These are phyloP conservation scores for Acropora tenuis DNA, from an alignment of 64 coral and sea anemone genomes.

Conservation along the genomic window DNA sequence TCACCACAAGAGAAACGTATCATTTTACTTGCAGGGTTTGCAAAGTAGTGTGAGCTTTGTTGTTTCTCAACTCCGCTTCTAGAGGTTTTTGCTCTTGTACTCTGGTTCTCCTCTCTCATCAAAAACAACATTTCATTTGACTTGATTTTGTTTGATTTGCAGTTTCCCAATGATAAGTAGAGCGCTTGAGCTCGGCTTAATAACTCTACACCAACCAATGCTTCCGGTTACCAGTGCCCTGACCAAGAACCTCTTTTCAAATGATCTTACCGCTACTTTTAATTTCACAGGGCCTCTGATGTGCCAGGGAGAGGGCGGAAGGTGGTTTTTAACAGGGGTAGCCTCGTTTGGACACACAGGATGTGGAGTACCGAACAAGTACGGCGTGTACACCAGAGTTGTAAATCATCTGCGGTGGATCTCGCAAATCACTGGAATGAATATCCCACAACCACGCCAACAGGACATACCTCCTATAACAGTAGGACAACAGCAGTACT, in stretches of 20 bases:
- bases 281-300: slow-evolving; percentile 63
- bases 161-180: no score
- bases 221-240: background rate
- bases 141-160: no score
- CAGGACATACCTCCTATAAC: slow-evolving; percentile 14
- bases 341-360: slow-evolving; percentile 77
- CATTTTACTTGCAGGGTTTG: no score
- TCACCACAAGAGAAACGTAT: background rate
- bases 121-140: no score
- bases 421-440: slow-evolving; percentile 7
- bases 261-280: background rate
- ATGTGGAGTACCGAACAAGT: slow-evolving; percentile 74
- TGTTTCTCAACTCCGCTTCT: no score
- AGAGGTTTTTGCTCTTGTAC: no score
- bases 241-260: background rate
- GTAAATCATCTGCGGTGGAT: slow-evolving; percentile 40
- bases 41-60: no score
- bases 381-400: slow-evolving; percentile 66
- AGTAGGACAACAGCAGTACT: background rate
- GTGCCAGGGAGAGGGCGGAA: slow-evolving; percentile 57
- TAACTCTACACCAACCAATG: background rate
- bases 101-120: no score
- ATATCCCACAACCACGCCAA: slow-evolving; percentile 1
- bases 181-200: no score
- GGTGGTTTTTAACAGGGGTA: slow-evolving; percentile 72